These are phyloP conservation scores for Orientallactaga sibirica DNA, from an alignment of 2,797 vertebrate species.

Conservation along the genomic window DNA sequence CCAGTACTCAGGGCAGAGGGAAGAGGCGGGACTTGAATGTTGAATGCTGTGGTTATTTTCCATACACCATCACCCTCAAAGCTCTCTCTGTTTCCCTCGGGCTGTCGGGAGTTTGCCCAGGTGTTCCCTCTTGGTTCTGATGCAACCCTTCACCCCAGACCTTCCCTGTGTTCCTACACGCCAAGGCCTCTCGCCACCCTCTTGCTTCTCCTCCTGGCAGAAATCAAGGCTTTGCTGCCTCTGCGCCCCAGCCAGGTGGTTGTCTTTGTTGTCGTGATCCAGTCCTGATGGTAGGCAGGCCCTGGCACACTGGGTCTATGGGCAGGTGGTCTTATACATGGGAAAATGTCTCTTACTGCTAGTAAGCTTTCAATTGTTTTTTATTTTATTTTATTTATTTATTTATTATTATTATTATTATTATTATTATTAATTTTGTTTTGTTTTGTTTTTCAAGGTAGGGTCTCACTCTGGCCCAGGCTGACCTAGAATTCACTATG, in stretches of 20 bases:
- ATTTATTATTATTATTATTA: no score
- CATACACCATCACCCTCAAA: not conserved
- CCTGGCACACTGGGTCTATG: not conserved
- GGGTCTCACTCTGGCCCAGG: no score
- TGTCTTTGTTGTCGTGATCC: not conserved
- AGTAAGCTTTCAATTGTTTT: constrained; percentile 10
- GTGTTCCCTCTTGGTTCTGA: not conserved
- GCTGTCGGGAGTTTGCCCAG: not conserved
- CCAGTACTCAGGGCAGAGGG: not conserved
- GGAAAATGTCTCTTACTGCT: not conserved
- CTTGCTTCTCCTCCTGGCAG: not conserved
- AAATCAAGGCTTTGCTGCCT: not conserved
- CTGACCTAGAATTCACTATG: no score
- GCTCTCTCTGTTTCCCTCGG: not conserved
- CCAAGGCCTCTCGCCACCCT: not conserved
- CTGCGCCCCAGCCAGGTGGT: not conserved
- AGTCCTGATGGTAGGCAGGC: not conserved
- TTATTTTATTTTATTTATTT: no score
- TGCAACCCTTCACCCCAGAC: not conserved
- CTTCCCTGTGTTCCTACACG: not conserved
- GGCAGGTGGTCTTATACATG: not conserved
- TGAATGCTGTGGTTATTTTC: constrained; percentile 7
- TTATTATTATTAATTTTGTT: no score
- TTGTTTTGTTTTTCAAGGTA: no score
- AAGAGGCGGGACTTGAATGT: constrained; percentile 25